Evolutionary conservation across 1,140 invertebrate genomes (phyloP).

Genomic region (Hypothenemus hampei): DNA sequence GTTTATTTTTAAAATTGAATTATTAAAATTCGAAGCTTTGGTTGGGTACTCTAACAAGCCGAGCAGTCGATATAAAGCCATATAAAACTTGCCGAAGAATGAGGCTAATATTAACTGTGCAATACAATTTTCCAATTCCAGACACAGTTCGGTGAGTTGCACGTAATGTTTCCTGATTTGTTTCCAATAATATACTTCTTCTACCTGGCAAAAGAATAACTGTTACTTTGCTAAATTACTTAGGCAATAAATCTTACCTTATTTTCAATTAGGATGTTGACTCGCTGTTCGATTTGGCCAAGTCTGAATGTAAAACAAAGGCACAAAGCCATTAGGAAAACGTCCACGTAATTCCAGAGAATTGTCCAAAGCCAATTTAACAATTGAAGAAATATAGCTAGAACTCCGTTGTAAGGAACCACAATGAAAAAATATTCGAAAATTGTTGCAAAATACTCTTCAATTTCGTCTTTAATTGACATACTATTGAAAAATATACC

Average conservation of each 20-base stretch:
- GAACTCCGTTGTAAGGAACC: conserved; percentile 1
- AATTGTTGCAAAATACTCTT: conserved; percentile 1
- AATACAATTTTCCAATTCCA: conserved; percentile 11
- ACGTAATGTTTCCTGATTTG: conserved; percentile 15
- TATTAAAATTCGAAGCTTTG: neutral
- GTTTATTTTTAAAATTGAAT: neutral
- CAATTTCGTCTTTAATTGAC: neutral
- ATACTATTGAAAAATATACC: neutral
- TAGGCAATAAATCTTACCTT: neutral
- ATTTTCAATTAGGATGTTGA: neutral
- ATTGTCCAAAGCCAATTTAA: conserved; percentile 15
- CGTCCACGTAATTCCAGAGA: conserved; percentile 11
- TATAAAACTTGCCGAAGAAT: conserved; percentile 16
- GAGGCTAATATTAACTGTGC: conserved; percentile 13
- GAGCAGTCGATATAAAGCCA: conserved; percentile 14
- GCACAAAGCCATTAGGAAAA: conserved; percentile 7
- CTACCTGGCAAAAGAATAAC: neutral
- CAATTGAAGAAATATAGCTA: conserved; percentile 5
- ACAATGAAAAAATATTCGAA: conserved; percentile 9
- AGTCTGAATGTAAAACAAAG: conserved; percentile 7
- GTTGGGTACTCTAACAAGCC: conserved; percentile 10
- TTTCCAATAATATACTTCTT: conserved; percentile 6
- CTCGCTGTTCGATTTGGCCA: conserved; percentile 5
- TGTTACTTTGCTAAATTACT: neutral
- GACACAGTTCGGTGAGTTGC: conserved; percentile 9